phyloP scores from a whole-genome alignment of 2,113 vertebrate species.

The Ellobius talpinus region DNA sequence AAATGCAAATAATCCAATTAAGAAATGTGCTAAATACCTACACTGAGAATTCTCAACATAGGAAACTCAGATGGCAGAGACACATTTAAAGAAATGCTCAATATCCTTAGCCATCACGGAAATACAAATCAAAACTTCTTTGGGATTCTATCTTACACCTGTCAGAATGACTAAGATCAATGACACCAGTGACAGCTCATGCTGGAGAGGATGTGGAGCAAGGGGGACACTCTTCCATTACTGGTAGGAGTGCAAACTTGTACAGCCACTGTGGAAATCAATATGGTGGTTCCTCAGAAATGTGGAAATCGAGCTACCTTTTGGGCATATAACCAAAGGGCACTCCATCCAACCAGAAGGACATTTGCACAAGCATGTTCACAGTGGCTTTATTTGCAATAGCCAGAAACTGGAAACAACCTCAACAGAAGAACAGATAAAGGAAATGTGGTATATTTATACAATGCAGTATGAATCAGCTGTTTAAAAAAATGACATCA shows the following conservation, averaged over 20 bases:
- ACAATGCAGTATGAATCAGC: neutral
- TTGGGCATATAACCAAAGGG: neutral
- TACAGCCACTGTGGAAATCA: neutral
- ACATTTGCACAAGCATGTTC: neutral
- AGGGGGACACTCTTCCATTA: neutral
- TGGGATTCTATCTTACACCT: neutral
- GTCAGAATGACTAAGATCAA: neutral
- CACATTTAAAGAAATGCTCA: neutral
- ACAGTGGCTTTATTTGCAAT: neutral
- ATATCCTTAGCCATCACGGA: neutral
- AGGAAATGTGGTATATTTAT: neutral
- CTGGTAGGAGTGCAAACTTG: neutral
- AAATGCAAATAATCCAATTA: neutral
- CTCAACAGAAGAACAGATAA: neutral
- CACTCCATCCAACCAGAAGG: neutral
- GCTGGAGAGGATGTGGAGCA: neutral
- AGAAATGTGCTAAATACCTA: neutral
- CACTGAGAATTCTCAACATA: neutral
- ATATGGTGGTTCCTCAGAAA: neutral
- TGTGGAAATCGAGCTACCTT: neutral
- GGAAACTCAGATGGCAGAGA: neutral
- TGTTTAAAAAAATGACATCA: neutral
- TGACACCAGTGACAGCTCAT: neutral
- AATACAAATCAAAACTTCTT: neutral
- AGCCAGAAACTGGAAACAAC: neutral